A percentile compares a stretch with the other conserved stretches of the same genome.
Evolutionary conservation across 2,797 vertebrate genomes (phyloP).

Genomic region (Paedocypris micromegethes): DNA sequence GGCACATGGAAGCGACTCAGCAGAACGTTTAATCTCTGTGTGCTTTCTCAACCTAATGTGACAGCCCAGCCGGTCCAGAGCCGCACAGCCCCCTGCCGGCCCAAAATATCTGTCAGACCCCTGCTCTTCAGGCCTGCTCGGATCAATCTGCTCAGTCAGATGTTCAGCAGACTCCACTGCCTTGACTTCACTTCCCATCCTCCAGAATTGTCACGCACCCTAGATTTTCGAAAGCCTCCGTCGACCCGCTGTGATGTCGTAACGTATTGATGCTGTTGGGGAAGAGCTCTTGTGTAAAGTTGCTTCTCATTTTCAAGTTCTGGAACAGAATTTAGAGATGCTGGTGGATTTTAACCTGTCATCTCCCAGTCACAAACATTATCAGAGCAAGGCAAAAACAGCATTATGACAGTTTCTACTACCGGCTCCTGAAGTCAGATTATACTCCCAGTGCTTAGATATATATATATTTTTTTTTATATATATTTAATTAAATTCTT

Average conservation of each 20-base stretch:
- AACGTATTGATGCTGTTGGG: not conserved
- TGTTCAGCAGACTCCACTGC: conserved; percentile 53
- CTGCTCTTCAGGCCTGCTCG: conserved; percentile 45
- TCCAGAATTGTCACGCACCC: conserved; percentile 11
- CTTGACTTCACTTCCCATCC: conserved; percentile 51
- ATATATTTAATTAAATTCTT: too few relatives aligned
- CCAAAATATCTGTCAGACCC: conserved; percentile 58
- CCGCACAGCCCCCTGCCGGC: conserved; percentile 50
- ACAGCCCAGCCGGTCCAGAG: conserved; percentile 62
- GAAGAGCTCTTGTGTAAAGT: not conserved
- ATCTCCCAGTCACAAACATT: too few relatives aligned
- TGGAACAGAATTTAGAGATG: too few relatives aligned
- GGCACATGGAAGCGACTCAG: conserved; percentile 18
- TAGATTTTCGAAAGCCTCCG: not conserved
- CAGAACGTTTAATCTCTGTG: conserved; percentile 51
- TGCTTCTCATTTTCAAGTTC: not conserved
- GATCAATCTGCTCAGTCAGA: conserved; percentile 43
- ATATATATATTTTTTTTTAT: too few relatives aligned
- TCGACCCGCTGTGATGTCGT: conserved; percentile 13
- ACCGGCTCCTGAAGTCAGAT: too few relatives aligned
- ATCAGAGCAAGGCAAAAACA: too few relatives aligned
- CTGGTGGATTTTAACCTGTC: too few relatives aligned
- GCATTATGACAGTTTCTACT: too few relatives aligned
- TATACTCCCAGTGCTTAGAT: too few relatives aligned
- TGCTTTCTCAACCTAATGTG: conserved; percentile 62